Percentiles rank a stretch among this genome's conserved stretches.
Evolutionary conservation across 2,797 vertebrate species (phyloP).

Genomic region (Sebastes diploproa): DNA sequence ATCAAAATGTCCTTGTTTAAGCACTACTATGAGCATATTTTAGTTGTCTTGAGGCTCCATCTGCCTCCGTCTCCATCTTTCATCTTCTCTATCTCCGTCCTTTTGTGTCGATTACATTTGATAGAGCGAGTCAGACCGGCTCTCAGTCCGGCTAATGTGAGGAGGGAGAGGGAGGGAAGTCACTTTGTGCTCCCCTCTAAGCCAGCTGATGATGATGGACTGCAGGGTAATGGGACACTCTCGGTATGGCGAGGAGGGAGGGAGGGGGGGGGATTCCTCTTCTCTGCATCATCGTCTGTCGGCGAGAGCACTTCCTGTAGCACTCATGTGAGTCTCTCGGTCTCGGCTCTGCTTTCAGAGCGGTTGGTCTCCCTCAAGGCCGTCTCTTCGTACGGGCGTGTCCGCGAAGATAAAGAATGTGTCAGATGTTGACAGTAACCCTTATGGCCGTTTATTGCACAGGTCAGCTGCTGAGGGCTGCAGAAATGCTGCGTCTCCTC

Average conservation of each 20-base stretch:
- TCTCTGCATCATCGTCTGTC: constrained; percentile 38
- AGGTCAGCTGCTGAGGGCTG: constrained; percentile 60
- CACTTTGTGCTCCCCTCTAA: constrained; percentile 4
- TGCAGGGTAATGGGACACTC: constrained; percentile 49
- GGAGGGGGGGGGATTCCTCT: constrained; percentile 50
- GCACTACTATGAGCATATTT: not conserved
- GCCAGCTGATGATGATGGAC: constrained; percentile 56
- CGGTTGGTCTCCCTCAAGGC: not conserved
- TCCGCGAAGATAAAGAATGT: constrained; percentile 19
- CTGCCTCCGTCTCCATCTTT: not conserved
- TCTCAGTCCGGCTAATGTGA: constrained; percentile 1
- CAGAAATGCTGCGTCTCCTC: constrained; percentile 29
- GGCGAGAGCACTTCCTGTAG: constrained; percentile 14
- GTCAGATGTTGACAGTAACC: constrained; percentile 45
- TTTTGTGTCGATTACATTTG: constrained; percentile 1
- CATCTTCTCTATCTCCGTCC: not conserved
- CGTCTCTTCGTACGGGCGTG: constrained; percentile 16
- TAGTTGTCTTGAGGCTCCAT: no score
- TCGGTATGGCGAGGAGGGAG: not conserved
- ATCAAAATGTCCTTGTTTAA: not conserved
- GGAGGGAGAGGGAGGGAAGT: constrained; percentile 18
- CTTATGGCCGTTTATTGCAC: constrained; percentile 23
- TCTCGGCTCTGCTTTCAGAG: not conserved
- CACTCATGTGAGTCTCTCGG: not conserved
- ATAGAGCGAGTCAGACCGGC: constrained; percentile 15